phyloP scores from a whole-genome alignment of 2,888 invertebrate genomes.

The Conops quadrifasciatus region DNA sequence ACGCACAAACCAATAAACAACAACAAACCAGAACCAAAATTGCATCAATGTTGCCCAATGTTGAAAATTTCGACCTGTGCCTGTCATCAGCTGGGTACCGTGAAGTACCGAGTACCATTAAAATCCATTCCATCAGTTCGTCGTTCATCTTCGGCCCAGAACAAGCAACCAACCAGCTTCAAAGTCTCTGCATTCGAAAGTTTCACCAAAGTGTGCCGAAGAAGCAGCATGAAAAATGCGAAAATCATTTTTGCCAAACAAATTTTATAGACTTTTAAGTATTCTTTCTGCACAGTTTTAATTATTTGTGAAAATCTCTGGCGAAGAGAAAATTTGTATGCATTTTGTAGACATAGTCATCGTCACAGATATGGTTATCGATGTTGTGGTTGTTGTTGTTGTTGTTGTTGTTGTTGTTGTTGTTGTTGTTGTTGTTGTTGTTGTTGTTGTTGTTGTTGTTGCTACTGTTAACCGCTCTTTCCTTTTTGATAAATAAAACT shows the following conservation, averaged over 20 bases:
- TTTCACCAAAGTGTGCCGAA: neutral
- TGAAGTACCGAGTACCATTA: too few relatives aligned
- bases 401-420: neutral
- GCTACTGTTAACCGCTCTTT: neutral
- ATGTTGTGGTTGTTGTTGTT: conserved; percentile 5
- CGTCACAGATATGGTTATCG: too few relatives aligned
- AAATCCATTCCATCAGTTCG: too few relatives aligned
- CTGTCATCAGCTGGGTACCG: too few relatives aligned
- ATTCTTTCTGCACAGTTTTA: conserved; percentile 9
- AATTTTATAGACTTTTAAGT: conserved; percentile 24
- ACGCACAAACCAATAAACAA: neutral
- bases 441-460: neutral
- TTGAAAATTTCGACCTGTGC: too few relatives aligned
- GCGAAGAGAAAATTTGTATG: too few relatives aligned
- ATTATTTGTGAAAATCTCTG: conserved; percentile 16
- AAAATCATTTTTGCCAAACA: conserved; percentile 10
- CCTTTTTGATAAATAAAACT: neutral
- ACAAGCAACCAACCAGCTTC: too few relatives aligned
- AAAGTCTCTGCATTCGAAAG: too few relatives aligned
- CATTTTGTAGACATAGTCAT: too few relatives aligned
- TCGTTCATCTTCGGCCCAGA: too few relatives aligned
- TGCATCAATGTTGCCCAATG: too few relatives aligned
- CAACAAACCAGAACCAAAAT: too few relatives aligned
- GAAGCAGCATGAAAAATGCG: conserved; percentile 18
- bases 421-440: neutral